Conservation (phyloP, 2,113 vertebrate genomes). For the Anthoscopus minutus region DNA sequence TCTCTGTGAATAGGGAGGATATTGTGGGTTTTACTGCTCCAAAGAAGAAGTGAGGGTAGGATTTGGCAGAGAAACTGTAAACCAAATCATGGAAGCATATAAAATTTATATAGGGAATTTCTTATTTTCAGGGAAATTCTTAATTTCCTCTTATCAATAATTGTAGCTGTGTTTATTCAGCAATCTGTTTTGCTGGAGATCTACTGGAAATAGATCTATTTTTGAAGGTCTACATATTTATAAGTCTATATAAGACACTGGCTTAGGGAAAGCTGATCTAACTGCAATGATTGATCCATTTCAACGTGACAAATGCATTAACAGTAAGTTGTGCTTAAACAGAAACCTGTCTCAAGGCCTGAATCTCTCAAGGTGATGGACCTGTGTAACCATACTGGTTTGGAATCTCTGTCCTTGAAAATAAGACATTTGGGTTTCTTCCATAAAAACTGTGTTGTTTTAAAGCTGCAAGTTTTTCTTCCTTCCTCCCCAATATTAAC, state of each 20-base stretch:
- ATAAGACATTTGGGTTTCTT: not conserved
- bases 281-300: not conserved
- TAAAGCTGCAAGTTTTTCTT: not conserved
- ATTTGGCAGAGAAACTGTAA: not conserved
- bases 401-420: not conserved
- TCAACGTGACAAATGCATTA: not conserved
- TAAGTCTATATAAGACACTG: not conserved
- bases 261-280: not conserved
- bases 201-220: not conserved
- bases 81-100: not conserved
- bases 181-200: not conserved
- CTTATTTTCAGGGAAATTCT: not conserved
- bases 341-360: not conserved
- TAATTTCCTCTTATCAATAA: not conserved
- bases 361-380: not conserved
- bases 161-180: not conserved
- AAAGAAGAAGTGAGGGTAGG: not conserved
- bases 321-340: not conserved
- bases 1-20: not conserved
- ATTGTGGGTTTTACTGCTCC: not conserved
- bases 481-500: too few relatives aligned
- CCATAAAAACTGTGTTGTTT: not conserved
- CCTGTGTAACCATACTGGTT: not conserved
- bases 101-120: not conserved
- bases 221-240: not conserved